Evolutionary conservation across 2,888 invertebrate genomes (phyloP), one percentile per base, ranked within the genome.

Genomic region (Gortyna flavago): DNA sequence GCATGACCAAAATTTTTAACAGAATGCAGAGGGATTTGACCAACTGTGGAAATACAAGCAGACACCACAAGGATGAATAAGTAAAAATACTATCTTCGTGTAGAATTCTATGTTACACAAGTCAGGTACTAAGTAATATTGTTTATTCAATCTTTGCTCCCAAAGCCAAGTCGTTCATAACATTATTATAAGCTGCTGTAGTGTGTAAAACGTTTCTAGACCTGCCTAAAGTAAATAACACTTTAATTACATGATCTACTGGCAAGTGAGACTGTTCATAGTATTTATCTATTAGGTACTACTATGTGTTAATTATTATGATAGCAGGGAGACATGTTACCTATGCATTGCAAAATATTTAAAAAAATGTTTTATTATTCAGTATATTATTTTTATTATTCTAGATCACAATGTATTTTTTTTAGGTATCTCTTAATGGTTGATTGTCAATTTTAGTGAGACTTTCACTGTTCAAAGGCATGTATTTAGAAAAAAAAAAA

Each of bases 61-160:
- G 81, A 57, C 64, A 57, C 16, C 57, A 64, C 44, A 44, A 38
- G 38, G 64, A 81, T 57, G 11, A 72, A 61, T 41, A 29, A 54
- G 8, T 35, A 8, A 38, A 61, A 21, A 73, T 29, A 29, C 29
- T 11, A 6, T 35, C 11, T 32, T 51, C 44, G 25, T 35, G 25
- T 16, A 32, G 16, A 44, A 41, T 66, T 80, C 35, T 38, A 74
- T 41, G 32, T 48, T 5, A 62, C 35, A 21, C 29, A 29, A 48
- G 32, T 75, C 54, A 68, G 48, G 77, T 76, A 41, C 67, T 6
- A 7, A 21, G n/a, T 48, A 35, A 35, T 32, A 64, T 32, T 65
- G 65, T 64, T 51, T 68, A 85, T 70, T 41, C 66, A 75, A 77
- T 69, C 81, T 82, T 80, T 79, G 74, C 21, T 38, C 80, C 35